These are phyloP conservation scores for Actinernus sp. DNA, from an alignment of 92 coral and sea anemone genomes.

Conservation along the genomic window DNA sequence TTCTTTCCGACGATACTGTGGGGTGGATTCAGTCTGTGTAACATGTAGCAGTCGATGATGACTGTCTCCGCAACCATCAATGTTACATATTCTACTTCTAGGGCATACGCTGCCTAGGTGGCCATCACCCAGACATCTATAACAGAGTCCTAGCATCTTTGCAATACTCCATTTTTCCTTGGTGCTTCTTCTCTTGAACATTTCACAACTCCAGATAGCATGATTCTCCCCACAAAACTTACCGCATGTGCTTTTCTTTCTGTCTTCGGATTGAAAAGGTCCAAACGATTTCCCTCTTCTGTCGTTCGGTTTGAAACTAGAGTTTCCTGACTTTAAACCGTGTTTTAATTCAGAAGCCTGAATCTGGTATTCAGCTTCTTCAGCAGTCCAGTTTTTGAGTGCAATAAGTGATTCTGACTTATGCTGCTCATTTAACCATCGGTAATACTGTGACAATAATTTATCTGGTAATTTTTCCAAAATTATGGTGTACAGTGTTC, in stretches of 20 bases:
- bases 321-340: not conserved
- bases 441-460: conserved; percentile 14
- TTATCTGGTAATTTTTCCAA: conserved; percentile 30
- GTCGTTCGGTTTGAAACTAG: too few relatives aligned
- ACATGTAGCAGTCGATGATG: conserved; percentile 42
- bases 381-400: conserved; percentile 26
- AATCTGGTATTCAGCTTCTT: conserved; percentile 27
- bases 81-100: conserved; percentile 9
- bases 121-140: conserved; percentile 21
- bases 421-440: conserved; percentile 4
- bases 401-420: conserved; percentile 6
- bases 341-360: conserved; percentile 24
- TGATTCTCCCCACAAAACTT: conserved; percentile 18
- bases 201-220: conserved; percentile 42
- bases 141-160: conserved; percentile 37
- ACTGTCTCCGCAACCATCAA: conserved; percentile 10
- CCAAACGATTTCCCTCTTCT: too few relatives aligned
- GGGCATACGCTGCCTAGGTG: conserved; percentile 29
- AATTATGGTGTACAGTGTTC: too few relatives aligned
- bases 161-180: conserved; percentile 31
- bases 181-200: not conserved
- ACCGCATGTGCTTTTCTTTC: not conserved
- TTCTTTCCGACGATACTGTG: too few relatives aligned
- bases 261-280: not conserved
- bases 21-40: too few relatives aligned